Evolutionary conservation across 92 coral and sea anemone species (phyloP).

Genomic region (Chrysogorgia sp.): DNA sequence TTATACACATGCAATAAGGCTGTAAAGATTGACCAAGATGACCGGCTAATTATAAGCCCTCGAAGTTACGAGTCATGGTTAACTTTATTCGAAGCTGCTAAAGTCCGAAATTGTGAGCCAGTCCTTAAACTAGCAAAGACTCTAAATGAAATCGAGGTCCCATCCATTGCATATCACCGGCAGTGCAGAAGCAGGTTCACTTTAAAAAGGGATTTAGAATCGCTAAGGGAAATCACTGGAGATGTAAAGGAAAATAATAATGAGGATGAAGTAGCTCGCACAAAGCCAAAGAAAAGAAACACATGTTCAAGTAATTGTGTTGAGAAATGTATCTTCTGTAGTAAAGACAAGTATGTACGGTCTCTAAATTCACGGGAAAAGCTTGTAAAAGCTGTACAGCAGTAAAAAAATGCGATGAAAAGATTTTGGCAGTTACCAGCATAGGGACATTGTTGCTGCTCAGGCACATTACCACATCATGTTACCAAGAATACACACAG

Average conservation of each 20-base stretch:
- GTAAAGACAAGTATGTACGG: slow-evolving; percentile 54
- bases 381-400: slow-evolving; percentile 46
- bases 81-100: slow-evolving; percentile 54
- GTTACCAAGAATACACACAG: slow-evolving; percentile 63
- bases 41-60: slow-evolving; percentile 53
- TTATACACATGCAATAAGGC: slow-evolving; percentile 38
- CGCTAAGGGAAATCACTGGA: slow-evolving; percentile 27
- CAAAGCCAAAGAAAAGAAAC: slow-evolving; percentile 46
- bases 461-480: slow-evolving; percentile 73
- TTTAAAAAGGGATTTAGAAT: slow-evolving; percentile 55
- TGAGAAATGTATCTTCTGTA: slow-evolving; percentile 62
- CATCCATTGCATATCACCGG: slow-evolving; percentile 53
- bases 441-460: slow-evolving; percentile 67
- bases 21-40: slow-evolving; percentile 27
- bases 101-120: slow-evolving; percentile 39
- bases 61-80: slow-evolving; percentile 54
- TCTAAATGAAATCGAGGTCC: slow-evolving; percentile 50
- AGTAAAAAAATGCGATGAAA: slow-evolving; percentile 47
- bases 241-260: slow-evolving; percentile 24
- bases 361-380: slow-evolving; percentile 53
- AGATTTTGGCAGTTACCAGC: slow-evolving; percentile 56
- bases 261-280: slow-evolving; percentile 37
- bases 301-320: slow-evolving; percentile 32
- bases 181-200: slow-evolving; percentile 55
- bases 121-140: slow-evolving; percentile 43